Base-by-base conservation (phyloP, 2,797 vertebrate species). In the Lagodon rhomboides region DNA sequence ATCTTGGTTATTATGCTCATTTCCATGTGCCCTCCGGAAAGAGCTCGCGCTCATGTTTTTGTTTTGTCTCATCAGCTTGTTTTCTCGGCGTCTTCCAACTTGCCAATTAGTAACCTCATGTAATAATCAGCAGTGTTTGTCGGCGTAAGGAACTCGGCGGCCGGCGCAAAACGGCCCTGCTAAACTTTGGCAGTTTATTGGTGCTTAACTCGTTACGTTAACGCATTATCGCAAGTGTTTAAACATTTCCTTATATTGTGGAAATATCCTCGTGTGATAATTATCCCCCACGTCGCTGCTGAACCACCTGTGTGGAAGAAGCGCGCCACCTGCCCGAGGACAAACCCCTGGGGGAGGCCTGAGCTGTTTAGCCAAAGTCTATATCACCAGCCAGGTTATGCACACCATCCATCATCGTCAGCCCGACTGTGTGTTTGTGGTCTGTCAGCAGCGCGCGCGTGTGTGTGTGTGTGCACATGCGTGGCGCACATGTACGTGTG, bases 351-450 rank as follows among this genome's bases (percentile, higher is more conserved):
- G 89, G 89, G 89, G 87, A 89, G 91, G 91, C 85, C 89, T 73
- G 86, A 86, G 91, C 89, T 89, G 88, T 93, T 93, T 92, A 92
- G 90, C 90, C 91, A 92, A 91, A 92, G 91, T 92, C 90, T 92
- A 85, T 89, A 93, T 90, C 89, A 88, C 90, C 90, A 89, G 89
- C 90, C 89, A 89, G 90, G 92, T 89, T 93, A 88, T 79, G 87
- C 89, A 91, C 89, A 87, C 89, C 93, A 95, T 94, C 92, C 93
- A 93, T 95, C 94, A 94, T 94, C 89, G 79, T 94, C 93, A 94
- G 85, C 82, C 89, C 49, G 75, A 72, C 88, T 87, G 89, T 91
- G 89, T 91, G 89, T 92, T 93, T 94, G 93, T 89, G 91, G 92
- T 92, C 91, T 94, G 93, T 94, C 94, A 94, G 90, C 85, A 44